These are phyloP conservation scores for Furcifer pardalis DNA, from an alignment of 2,797 vertebrate species.

Conservation along the genomic window DNA sequence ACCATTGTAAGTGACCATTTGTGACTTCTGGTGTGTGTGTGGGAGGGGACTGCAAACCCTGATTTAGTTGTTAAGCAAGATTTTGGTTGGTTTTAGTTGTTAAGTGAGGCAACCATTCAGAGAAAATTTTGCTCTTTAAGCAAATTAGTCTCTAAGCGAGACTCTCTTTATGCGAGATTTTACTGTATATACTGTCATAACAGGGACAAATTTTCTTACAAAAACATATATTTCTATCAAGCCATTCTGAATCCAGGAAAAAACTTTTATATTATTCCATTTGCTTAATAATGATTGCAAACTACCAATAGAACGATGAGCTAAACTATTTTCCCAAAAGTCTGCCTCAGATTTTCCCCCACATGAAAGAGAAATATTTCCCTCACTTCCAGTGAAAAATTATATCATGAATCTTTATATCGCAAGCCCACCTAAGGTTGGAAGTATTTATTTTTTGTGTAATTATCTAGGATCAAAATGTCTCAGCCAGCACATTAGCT, in stretches of 20 bases:
- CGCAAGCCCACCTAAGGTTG: background rate
- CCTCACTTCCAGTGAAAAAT: background rate
- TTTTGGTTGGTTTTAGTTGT: too few species aligned
- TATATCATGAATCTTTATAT: background rate
- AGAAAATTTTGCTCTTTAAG: too few species aligned
- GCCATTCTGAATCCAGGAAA: background rate
- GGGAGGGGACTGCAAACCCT: too few species aligned
- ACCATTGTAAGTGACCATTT: too few species aligned
- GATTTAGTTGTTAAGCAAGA: too few species aligned
- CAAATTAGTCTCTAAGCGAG: too few species aligned
- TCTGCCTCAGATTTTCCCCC: background rate
- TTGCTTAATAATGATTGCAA: background rate
- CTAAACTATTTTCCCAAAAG: background rate
- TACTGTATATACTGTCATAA: background rate
- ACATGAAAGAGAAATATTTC: background rate
- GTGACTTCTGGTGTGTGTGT: too few species aligned
- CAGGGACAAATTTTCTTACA: too few species aligned
- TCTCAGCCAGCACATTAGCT: background rate
- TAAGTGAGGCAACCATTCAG: too few species aligned
- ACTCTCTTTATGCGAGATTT: too few species aligned
- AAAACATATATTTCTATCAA: background rate
- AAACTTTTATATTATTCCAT: background rate
- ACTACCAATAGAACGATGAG: background rate
- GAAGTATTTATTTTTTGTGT: constrained; percentile 5
- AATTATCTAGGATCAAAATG: constrained; percentile 46